Base-by-base conservation (phyloP, 2,797 vertebrate genomes). In the Botia kubotai region DNA sequence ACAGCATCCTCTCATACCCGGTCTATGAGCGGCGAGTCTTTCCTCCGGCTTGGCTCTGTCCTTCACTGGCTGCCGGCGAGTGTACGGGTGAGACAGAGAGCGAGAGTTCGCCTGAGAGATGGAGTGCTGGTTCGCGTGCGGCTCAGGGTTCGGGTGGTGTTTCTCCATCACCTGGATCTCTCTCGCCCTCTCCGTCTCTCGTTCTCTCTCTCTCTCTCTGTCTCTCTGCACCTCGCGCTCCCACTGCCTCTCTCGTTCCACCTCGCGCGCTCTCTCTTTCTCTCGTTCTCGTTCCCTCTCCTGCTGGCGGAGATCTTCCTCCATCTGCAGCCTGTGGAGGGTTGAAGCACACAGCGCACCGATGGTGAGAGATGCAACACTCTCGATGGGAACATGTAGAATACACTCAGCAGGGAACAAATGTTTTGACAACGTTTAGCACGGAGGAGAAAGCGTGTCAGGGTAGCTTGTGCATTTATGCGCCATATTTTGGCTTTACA, bases 301-400 rank as follows among this genome's bases (percentile, higher is more conserved):
- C 17, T 87, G 75, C 86, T 94, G 92, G 70, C 93, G 92, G 87
- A 98, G 92, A 90, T 98, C 97, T 50, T 97, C 96, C 23, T 98
- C 97, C 92, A 98, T 94, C 88, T 98, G 97, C 86, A 98, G 93
- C 92, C 98, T 99, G 2, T n/a, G n/a, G n/a, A n/a, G n/a, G n/a
- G n/a, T n/a, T n/a, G n/a, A n/a, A n/a, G n/a, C n/a, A n/a, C n/a
- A n/a, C n/a, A n/a, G n/a, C n/a, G n/a, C n/a, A n/a, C n/a, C n/a
- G n/a, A n/a, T n/a, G n/a, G n/a, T n/a, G n/a, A n/a, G n/a, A n/a
- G n/a, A n/a, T n/a, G n/a, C n/a, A n/a, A n/a, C n/a, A n/a, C n/a
- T n/a, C n/a, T n/a, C n/a, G n/a, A n/a, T n/a, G n/a, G n/a, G n/a
- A n/a, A n/a, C n/a, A n/a, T n/a, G n/a, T n/a, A n/a, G n/a, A n/a